Evolutionary conservation across 1,140 invertebrate genomes (phyloP), one percentile per base, ranked within the genome.

Genomic region (Euwallacea fornicatus): DNA sequence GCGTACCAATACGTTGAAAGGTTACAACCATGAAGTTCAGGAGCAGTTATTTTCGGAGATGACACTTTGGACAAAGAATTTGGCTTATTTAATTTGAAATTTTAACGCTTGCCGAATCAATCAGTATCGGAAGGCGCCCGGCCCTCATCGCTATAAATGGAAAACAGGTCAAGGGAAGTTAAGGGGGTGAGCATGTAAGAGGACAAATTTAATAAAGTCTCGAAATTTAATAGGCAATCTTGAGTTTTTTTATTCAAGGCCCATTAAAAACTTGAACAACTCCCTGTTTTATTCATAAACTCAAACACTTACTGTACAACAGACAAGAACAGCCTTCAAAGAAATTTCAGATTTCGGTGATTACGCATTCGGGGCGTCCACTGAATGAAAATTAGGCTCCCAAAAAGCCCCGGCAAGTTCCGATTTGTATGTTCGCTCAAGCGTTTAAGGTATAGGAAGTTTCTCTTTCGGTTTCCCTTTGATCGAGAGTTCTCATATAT

Each of bases 1-100:
- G 9, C 42, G 42, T 69, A 62, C 59, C 58, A 69, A 69, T 69
- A 69, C 62, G 67, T 68, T 53, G 56, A 68, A 47, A 59, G 43
- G 56, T 47, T 15, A 33, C 59, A 68, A 68, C 44, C 56, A 59
- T 15, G 47, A 46, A 50, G 21, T 43, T 56, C 15, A 21, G 43
- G 16, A 11, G n/a, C 6, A 66, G 56, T 58, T 58, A 44, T 50
- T 64, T 64, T 64, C 10, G 10, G n/a, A 21, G 55, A 16, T 58
- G 55, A 58, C 46, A 13, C 13, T 50, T 13, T 6, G 2, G 13
- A 33, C 21, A 33, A 33, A 33, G 21, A 33, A 1, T 1, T 33
- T 33, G 21, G 4, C 21, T 33, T 33, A 33, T 33, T 33, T 33
- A 33, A 33, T 33, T 33, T 33, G 4, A 33, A 33, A 33, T 33